Evolutionary conservation across 1,140 invertebrate genomes (phyloP), one percentile per base, ranked within the genome.

Genomic region (Eumaeus atala): DNA sequence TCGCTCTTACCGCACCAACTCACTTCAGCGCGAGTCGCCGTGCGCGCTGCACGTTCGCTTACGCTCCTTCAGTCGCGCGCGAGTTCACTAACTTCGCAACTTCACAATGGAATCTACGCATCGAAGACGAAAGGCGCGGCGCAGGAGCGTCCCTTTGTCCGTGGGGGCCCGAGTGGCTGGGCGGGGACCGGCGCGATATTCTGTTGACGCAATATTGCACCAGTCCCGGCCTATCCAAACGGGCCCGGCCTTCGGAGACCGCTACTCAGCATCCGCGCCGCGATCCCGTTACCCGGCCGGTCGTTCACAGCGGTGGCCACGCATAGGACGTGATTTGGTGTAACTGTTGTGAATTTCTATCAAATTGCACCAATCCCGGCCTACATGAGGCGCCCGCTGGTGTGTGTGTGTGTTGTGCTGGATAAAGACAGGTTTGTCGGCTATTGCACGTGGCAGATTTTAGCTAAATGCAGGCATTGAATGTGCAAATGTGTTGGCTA

Each of bases 351-450:
- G 75, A 57, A 28, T 51, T 75, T 59, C 57, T 75, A 78, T 74
- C 77, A 84, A 71, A 86, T 86, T 86, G 83, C 83, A 86, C 83
- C 81, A 77, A 83, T 82, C 83, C 83, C 83, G 81, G 83, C 83
- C 83, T 86, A 76, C 83, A 70, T 81, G 77, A 71, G 80, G 80
- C 69, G 72, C 66, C n/a, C 71, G 62, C 67, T 28, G 58, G 50
- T 44, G 51, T 66, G 60, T 59, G 60, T 59, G 64, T 56, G 58
- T 64, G 70, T 67, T 65, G 67, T 62, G 56, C 49, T 59, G 60
- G 64, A 62, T 61, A 28, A 28, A 28, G 21, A 47, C 59, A 57
- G 57, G 54, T 59, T 66, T 53, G 51, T 40, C 48, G 21, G 52
- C 35, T 51, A 50, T 48, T 65, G 66, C 70, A 78, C 72, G 71